A percentile compares a stretch with the other conserved stretches of the same genome.
These are phyloP conservation scores for Pipistrellus kuhlii DNA, from an alignment of 2,797 vertebrate species.

Conservation along the genomic window DNA sequence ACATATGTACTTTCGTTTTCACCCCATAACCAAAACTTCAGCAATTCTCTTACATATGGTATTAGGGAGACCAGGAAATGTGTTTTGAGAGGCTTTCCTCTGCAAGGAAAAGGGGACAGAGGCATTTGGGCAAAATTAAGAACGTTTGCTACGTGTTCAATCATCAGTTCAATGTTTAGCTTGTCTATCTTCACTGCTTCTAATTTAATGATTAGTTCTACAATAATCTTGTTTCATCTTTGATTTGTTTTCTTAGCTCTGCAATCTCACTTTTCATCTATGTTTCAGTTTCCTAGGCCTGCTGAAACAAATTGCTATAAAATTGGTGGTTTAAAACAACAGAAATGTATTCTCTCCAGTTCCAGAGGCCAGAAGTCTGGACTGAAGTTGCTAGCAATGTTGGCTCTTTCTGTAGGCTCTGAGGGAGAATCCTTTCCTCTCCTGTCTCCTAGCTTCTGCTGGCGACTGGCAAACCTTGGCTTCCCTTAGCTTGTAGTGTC, in stretches of 20 bases:
- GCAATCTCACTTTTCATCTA: constrained; percentile 55
- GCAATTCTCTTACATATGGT: background rate
- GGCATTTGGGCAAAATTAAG: background rate
- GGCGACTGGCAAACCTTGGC: background rate
- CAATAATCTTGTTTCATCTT: constrained; percentile 41
- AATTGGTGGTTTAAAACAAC: constrained; percentile 43
- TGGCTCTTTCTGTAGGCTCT: background rate
- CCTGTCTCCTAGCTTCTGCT: background rate
- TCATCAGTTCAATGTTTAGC: constrained; percentile 30
- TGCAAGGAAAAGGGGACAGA: background rate
- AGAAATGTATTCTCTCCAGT: background rate
- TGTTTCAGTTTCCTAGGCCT: constrained; percentile 30
- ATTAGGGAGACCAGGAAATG: background rate
- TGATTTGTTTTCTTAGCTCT: constrained; percentile 49
- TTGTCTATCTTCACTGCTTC: background rate
- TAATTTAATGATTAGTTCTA: constrained; percentile 63
- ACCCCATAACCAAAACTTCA: background rate
- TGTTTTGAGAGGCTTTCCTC: background rate
- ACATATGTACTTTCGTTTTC: background rate
- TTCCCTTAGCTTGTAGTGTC: background rate
- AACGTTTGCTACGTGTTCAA: background rate
- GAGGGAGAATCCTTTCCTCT: background rate
- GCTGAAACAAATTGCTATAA: constrained; percentile 18
- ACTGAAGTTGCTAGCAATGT: background rate
- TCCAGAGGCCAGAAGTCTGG: constrained; percentile 36